Evolutionary conservation across 2,797 vertebrate genomes (phyloP), one percentile per base, ranked within the genome.

Genomic region (Diceros bicornis): DNA sequence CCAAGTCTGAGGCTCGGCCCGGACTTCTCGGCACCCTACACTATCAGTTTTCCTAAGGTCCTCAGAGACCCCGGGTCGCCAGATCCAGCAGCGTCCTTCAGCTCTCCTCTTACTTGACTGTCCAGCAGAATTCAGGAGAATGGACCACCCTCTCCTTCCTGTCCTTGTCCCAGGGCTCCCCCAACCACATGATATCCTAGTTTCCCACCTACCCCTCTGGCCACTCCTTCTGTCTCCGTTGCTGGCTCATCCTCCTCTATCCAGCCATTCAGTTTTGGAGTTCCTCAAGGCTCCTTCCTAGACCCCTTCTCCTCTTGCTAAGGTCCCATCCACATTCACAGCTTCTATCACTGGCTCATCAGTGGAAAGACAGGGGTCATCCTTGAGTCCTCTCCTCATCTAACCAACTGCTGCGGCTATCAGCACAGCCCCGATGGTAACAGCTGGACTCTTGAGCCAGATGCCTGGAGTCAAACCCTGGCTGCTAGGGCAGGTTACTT

Each of bases 351-450:
- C 27, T 32, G 59, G 44, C 87, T 71, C 83, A 9, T 11, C 55
- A 21, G 61, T 6, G 16, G 41, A 71, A 47, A 57, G 34, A 12
- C 47, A 29, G n/a, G 55, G 4, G 47, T 29, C 41, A n/a, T 23
- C 41, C 59, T 27, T 18, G 41, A 61, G 13, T 32, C 20, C 23
- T 55, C 34, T 61, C 37, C 74, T 37, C 59, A 37, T 23, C 85
- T 55, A 23, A 29, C 6, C 41, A 17, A 12, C 64, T 0, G 1
- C 41, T 7, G 1, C 10, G n/a, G 71, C 14, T 6, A 0, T 50
- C 17, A 2, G 57, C 57, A 37, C 0, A n/a, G 61, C n/a, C 69
- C 27, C 9, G 59, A 59, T 3, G 5, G 12, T 20, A 34, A 9
- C 59, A 66, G n/a, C 61, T 4, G 17, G 68, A 34, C 81, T 81